Percentiles rank a stretch among this genome's conserved stretches.
These are phyloP conservation scores for Micrasema longulum DNA, from an alignment of 1,140 invertebrate genomes.

Conservation along the genomic window DNA sequence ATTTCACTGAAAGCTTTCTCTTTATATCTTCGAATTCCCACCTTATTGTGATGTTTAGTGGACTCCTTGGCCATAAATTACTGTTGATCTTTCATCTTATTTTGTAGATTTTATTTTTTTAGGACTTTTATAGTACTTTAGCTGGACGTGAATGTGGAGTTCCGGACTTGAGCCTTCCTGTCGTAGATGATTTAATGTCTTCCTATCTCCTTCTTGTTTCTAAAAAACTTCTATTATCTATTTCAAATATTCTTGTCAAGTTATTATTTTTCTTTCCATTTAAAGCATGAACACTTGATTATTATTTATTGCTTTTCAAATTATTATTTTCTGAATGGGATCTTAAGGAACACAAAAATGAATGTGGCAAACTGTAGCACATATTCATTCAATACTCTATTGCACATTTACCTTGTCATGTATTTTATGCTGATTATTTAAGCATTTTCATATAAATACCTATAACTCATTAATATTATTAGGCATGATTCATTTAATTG, in stretches of 20 bases:
- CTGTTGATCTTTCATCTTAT: conserved; percentile 39
- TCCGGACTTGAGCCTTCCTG: conserved; percentile 40
- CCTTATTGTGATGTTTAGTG: conserved; percentile 50
- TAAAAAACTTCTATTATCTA: neutral
- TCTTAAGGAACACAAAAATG: conserved; percentile 17
- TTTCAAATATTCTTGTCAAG: neutral
- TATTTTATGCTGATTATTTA: too few species aligned
- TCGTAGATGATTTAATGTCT: conserved; percentile 32
- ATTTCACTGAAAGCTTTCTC: conserved; percentile 41
- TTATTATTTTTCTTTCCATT: conserved; percentile 5
- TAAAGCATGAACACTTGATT: conserved; percentile 20
- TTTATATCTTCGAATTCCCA: conserved; percentile 50
- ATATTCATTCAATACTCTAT: conserved; percentile 1
- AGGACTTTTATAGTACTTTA: conserved; percentile 46
- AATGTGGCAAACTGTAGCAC: conserved; percentile 26
- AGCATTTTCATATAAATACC: too few species aligned
- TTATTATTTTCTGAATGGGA: neutral
- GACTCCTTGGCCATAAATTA: conserved; percentile 45
- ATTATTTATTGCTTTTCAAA: conserved; percentile 18
- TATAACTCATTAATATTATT: neutral
- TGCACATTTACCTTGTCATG: neutral
- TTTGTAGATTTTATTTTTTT: conserved; percentile 45
- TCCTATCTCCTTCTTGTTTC: conserved; percentile 18
- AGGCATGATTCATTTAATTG: conserved; percentile 22
- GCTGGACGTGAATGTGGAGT: conserved; percentile 42